These are phyloP conservation scores for Aphelocoma californica DNA, from an alignment of 2,797 vertebrate species.

Conservation along the genomic window DNA sequence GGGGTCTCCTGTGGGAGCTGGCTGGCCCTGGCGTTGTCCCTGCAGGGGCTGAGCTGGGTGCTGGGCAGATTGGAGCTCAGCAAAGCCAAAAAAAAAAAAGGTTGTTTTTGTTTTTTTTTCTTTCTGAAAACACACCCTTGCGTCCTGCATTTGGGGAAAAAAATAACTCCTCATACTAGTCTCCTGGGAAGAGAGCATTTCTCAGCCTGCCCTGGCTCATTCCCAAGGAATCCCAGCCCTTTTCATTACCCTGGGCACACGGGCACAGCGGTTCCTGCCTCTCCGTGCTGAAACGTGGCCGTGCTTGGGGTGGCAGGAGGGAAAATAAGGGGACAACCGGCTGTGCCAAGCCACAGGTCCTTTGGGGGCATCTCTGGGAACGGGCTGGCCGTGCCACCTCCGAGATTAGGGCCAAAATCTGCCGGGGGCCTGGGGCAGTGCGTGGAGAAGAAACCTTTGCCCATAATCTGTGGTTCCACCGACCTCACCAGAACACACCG, in stretches of 20 bases:
- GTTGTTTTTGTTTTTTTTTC: no score
- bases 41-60: background rate
- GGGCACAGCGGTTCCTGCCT: background rate
- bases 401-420: background rate
- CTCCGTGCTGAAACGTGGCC: accelerated
- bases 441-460: background rate
- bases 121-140: background rate
- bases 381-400: background rate
- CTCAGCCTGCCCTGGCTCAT: background rate
- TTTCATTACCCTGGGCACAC: background rate
- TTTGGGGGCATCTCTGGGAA: background rate
- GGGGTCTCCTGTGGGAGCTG: background rate
- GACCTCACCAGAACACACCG: background rate
- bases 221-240: constrained; percentile 1
- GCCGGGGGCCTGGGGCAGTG: background rate
- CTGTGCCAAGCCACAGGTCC: background rate
- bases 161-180: background rate
- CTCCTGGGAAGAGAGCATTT: background rate
- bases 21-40: background rate
- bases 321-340: background rate
- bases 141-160: background rate
- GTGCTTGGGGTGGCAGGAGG: background rate
- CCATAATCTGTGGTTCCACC: background rate
- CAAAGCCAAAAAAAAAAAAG: background rate
- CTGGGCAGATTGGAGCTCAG: background rate